A percentile compares a stretch with the other conserved stretches of the same genome.
These are phyloP conservation scores for Semnornis frantzii DNA, from an alignment of 2,113 vertebrate genomes.

Conservation along the genomic window DNA sequence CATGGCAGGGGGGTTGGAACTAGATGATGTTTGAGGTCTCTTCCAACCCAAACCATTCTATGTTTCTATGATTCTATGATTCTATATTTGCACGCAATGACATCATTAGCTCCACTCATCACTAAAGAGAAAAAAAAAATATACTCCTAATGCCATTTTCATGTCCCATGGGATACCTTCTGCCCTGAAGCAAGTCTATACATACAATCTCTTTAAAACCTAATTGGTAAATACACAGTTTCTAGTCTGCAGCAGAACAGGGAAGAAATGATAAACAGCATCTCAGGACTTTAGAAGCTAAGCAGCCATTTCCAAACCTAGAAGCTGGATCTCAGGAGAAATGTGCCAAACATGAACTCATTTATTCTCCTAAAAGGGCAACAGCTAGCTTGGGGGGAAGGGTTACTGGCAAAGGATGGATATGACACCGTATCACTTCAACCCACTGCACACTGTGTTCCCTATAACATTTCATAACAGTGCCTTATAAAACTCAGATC, in stretches of 20 bases:
- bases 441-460: neutral
- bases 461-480: conserved; percentile 44
- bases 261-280: neutral
- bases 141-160: neutral
- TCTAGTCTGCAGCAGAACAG: neutral
- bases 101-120: neutral
- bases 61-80: too few species aligned
- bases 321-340: conserved; percentile 25
- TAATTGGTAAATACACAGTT: neutral
- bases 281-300: neutral
- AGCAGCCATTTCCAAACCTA: neutral
- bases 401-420: conserved; percentile 20
- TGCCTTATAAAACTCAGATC: conserved; percentile 34
- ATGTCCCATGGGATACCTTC: neutral
- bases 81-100: neutral
- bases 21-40: too few species aligned
- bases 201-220: neutral
- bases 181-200: neutral
- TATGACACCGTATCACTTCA: conserved; percentile 39
- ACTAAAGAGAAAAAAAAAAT: neutral
- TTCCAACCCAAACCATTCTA: too few species aligned
- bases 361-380: conserved; percentile 28
- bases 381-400: conserved; percentile 3
- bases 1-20: too few species aligned
- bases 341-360: conserved; percentile 43